Evolutionary conservation across 2,113 vertebrate species (phyloP).

Genomic region (Lamprotornis superbus): DNA sequence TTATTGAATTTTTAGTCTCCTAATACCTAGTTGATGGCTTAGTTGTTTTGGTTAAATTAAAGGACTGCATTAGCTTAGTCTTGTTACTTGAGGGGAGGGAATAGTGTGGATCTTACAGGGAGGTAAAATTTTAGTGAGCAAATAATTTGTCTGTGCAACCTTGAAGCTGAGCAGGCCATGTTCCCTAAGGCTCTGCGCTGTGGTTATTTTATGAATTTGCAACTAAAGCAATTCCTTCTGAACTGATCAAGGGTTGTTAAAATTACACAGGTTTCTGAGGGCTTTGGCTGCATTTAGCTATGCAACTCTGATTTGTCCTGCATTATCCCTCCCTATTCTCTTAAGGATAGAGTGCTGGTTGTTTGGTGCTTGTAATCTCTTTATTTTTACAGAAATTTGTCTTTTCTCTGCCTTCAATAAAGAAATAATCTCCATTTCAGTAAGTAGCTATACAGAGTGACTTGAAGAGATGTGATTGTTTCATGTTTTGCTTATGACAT

Average conservation of each 20-base stretch:
- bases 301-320: neutral
- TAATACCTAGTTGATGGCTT: neutral
- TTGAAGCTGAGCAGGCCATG: neutral
- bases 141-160: neutral
- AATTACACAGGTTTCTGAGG: neutral
- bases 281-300: neutral
- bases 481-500: neutral
- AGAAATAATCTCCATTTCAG: neutral
- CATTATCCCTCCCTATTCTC: neutral
- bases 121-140: neutral
- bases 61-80: neutral
- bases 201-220: neutral
- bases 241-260: neutral
- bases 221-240: neutral
- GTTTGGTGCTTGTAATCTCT: neutral
- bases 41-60: neutral
- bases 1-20: neutral
- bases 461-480: neutral
- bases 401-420: neutral
- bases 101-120: neutral
- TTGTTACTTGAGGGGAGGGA: neutral
- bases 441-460: neutral
- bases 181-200: neutral
- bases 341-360: neutral
- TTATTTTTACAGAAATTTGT: neutral